These are phyloP conservation scores for Cydia fagiglandana DNA, from an alignment of 1,140 invertebrate species.

Conservation along the genomic window DNA sequence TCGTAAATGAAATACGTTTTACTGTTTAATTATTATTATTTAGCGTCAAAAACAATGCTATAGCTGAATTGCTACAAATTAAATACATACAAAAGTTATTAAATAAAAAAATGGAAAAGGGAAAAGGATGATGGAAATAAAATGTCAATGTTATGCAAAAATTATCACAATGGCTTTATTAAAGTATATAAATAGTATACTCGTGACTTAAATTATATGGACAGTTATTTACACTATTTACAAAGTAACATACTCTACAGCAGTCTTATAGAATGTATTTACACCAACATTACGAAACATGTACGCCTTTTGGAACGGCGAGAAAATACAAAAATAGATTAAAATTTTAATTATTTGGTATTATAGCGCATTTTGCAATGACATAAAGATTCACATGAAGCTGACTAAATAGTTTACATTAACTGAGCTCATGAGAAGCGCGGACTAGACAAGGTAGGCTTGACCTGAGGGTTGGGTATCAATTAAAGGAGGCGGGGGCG, in stretches of 20 bases:
- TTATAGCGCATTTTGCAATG: constrained; percentile 63
- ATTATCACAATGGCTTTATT: constrained; percentile 80
- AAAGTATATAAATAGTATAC: constrained; percentile 80
- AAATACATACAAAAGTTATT: neutral
- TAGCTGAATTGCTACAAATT: neutral
- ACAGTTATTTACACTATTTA: constrained; percentile 78
- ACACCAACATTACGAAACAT: constrained; percentile 70
- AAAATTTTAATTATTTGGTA: constrained; percentile 77
- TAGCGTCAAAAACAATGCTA: neutral
- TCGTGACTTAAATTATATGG: constrained; percentile 73
- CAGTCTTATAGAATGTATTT: constrained; percentile 80
- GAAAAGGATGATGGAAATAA: constrained; percentile 47
- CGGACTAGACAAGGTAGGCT: constrained; percentile 76
- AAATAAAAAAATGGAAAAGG: neutral
- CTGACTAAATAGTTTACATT: constrained; percentile 64
- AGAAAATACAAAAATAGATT: constrained; percentile 77
- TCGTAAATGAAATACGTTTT: constrained; percentile 7
- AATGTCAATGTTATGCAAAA: constrained; percentile 63
- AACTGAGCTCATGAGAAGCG: constrained; percentile 60
- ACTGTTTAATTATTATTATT: constrained; percentile 3
- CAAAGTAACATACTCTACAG: constrained; percentile 77
- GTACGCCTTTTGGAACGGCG: constrained; percentile 70
- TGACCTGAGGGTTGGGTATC: constrained; percentile 71
- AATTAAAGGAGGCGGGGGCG: constrained; percentile 69
- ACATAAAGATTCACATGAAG: constrained; percentile 75